Conservation (phyloP, 2,113 vertebrate genomes). For the Athene noctua region DNA sequence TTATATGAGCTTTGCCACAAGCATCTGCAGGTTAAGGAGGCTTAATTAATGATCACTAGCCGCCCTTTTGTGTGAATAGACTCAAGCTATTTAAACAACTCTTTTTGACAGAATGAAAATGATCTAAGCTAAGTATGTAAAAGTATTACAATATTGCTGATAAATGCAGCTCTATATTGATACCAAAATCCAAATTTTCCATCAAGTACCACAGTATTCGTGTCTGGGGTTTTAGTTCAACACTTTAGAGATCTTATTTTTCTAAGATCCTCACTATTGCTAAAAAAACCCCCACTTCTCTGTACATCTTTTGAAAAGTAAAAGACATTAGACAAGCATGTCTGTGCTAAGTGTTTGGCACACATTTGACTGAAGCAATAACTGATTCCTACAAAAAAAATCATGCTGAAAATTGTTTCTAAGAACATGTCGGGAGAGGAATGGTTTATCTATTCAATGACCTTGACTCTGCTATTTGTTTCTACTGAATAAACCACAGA, state of each 20-base stretch:
- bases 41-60: neutral
- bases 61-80: neutral
- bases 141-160: neutral
- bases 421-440: neutral
- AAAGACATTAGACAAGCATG: neutral
- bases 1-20: neutral
- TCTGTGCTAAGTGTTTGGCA: neutral
- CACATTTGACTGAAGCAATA: neutral
- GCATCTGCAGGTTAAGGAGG: neutral
- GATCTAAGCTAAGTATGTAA: neutral
- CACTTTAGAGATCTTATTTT: neutral
- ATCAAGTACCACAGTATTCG: rapidly evolving
- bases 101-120: neutral
- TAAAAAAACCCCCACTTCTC: rapidly evolving
- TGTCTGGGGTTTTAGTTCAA: neutral
- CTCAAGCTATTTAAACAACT: neutral
- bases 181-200: neutral
- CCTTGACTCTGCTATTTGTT: neutral
- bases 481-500: neutral
- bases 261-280: neutral
- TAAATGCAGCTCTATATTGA: neutral
- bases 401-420: neutral
- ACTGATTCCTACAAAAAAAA: neutral
- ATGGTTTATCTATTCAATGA: neutral
- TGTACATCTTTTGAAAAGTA: neutral